Conservation (phyloP, 2,888 invertebrate genomes). For the Cosmorhoe ocellata region DNA sequence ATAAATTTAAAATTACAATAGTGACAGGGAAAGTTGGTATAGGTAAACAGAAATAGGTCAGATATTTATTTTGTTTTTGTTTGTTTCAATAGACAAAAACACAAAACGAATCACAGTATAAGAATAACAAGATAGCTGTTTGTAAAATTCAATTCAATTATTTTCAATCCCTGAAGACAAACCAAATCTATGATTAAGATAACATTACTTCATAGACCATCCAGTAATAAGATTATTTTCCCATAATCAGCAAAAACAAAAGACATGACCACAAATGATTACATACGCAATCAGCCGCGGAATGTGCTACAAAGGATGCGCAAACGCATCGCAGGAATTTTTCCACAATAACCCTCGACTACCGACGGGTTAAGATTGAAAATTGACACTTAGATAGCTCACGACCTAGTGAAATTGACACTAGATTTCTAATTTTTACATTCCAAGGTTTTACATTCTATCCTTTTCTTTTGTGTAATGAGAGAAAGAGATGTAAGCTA, state of each 20-base stretch:
- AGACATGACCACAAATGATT: conserved; percentile 54
- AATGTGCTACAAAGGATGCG: conserved; percentile 65
- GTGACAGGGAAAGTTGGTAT: too few species aligned
- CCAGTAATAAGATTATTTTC: conserved; percentile 34
- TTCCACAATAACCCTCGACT: conserved; percentile 40
- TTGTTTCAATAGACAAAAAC: too few species aligned
- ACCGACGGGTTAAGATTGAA: conserved; percentile 38
- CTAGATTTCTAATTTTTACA: conserved; percentile 39
- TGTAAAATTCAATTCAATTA: too few species aligned
- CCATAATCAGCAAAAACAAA: conserved; percentile 39
- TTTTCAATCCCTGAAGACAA: too few species aligned
- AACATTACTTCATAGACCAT: conserved; percentile 16
- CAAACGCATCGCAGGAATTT: conserved; percentile 36
- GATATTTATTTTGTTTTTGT: too few species aligned
- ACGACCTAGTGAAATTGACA: conserved; percentile 64
- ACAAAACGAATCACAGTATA: too few species aligned
- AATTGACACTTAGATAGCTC: conserved; percentile 63
- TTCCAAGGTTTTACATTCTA: conserved; percentile 19
- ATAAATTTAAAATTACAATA: too few species aligned
- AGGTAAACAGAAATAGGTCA: too few species aligned
- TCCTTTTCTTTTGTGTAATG: conserved; percentile 34
- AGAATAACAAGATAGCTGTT: too few species aligned
- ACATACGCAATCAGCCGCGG: conserved; percentile 60
- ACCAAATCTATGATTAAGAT: neutral
- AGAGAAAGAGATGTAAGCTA: conserved; percentile 38